Base-by-base conservation (phyloP, 2,888 invertebrate genomes). In the Cremastobaeus sp. region DNA sequence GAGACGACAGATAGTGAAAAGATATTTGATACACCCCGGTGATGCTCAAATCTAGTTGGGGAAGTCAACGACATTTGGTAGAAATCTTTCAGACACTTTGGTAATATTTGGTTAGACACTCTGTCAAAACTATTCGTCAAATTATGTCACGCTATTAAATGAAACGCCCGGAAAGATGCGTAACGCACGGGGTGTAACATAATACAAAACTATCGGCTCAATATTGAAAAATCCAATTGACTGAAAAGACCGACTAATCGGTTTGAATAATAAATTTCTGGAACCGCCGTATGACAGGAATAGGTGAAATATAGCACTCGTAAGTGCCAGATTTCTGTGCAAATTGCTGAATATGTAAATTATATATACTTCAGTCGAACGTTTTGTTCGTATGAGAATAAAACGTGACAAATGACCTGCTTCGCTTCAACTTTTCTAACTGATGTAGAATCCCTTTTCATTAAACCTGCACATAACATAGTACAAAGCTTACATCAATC, bases 1-100 rank as follows among this genome's bases (percentile, higher is more conserved):
- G 74, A 66, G 76, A 64, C 74, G 71, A 52, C 55, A 60, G 60
- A 74, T 74, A 66, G 64, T 68, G 71, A 62, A 62, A 71, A 76
- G 69, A 76, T 72, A 76, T 76, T 76, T 69, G 72, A 76, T 76
- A 76, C 72, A 72, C 72, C 69, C 72, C 59, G 59, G 48, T 76
- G 71, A 62, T 65, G 74, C 47, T 59, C 28, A 15, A 70, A 60
- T 66, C 57, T 14, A 64, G 62, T 62, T 66, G 70, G 70, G 70
- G 62, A 71, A 75, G 55, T 71, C 65, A 70, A 55, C 48, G 74
- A 71, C 71, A 75, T 71, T 71, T 71, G 71, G 45, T 17, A 41
- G 47, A 68, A 59, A 64, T 75, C 64, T 68, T 71, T 50, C 50
- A 66, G 30, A 34, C 45, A 18, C 55, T 59, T 54, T 45, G 69